Percentiles rank a stretch among this genome's conserved stretches.
Evolutionary conservation across 2,888 invertebrate species (phyloP).

Genomic region (Aplocera efformata): DNA sequence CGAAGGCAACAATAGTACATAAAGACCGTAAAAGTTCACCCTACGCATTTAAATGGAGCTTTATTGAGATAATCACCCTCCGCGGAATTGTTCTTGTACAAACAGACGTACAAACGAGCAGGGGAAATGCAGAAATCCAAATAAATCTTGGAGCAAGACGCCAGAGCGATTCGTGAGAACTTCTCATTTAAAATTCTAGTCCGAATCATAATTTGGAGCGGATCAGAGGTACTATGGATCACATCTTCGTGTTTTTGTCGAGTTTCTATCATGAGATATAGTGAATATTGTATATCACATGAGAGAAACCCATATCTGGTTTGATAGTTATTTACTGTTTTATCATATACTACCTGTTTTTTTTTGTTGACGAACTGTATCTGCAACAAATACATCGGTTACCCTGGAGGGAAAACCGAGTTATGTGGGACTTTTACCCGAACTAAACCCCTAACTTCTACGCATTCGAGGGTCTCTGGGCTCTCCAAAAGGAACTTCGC

Average conservation of each 20-base stretch:
- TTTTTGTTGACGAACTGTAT: too few species aligned
- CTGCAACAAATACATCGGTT: too few species aligned
- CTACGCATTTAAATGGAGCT: conserved; percentile 37
- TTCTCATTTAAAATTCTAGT: conserved; percentile 63
- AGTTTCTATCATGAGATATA: conserved; percentile 5
- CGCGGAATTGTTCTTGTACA: conserved; percentile 39
- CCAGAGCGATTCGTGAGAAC: conserved; percentile 40
- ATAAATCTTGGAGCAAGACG: conserved; percentile 64
- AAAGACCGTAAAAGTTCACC: conserved; percentile 1
- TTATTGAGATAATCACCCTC: conserved; percentile 53
- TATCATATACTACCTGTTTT: too few species aligned
- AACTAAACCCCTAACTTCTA: too few species aligned
- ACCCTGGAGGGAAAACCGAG: too few species aligned
- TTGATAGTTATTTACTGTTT: too few species aligned
- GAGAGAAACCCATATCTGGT: too few species aligned
- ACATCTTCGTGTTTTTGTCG: conserved; percentile 27
- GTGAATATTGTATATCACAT: too few species aligned
- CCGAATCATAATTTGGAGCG: conserved; percentile 41
- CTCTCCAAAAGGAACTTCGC: too few species aligned
- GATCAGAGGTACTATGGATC: conserved; percentile 21
- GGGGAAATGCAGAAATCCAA: conserved; percentile 62
- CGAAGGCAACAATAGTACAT: background rate
- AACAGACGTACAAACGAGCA: conserved; percentile 38
- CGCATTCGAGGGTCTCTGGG: too few species aligned
- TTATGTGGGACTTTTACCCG: too few species aligned